phyloP scores from a whole-genome alignment of 1,140 invertebrate genomes.

The Bombus pyrosoma region DNA sequence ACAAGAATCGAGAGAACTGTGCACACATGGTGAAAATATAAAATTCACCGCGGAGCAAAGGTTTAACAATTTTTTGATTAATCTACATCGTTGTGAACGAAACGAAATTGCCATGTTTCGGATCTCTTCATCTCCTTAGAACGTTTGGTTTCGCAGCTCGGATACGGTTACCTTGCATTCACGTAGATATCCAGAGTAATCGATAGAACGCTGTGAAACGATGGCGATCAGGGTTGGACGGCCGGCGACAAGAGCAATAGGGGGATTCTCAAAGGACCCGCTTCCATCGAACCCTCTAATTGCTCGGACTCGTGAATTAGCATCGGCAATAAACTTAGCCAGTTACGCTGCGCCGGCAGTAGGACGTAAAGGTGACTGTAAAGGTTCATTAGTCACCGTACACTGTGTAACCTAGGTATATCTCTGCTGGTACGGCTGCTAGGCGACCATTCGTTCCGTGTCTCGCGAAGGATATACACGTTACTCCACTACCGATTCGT shows the following conservation, averaged over 20 bases:
- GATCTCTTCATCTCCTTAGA: not conserved
- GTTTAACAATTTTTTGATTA: too few relatives aligned
- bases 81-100: not conserved
- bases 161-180: not conserved
- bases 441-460: slow-evolving; percentile 61
- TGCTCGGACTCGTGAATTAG: slow-evolving; percentile 68
- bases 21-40: not conserved
- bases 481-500: slow-evolving; percentile 62
- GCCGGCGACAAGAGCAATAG: slow-evolving; percentile 2
- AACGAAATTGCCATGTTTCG: not conserved
- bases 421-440: slow-evolving; percentile 43
- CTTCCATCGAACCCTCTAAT: slow-evolving; percentile 63
- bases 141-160: not conserved
- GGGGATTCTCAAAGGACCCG: slow-evolving; percentile 39
- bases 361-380: slow-evolving; percentile 65
- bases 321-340: slow-evolving; percentile 69
- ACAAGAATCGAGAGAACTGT: not conserved
- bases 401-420: slow-evolving; percentile 63
- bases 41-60: not conserved
- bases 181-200: not conserved
- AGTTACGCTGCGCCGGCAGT: slow-evolving; percentile 58
- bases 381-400: slow-evolving; percentile 71
- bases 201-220: slow-evolving; percentile 19
- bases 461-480: slow-evolving; percentile 63
- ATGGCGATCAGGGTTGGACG: not conserved